Evolutionary conservation across 2,113 vertebrate species (phyloP).

Genomic region (Recurvirostra avosetta): DNA sequence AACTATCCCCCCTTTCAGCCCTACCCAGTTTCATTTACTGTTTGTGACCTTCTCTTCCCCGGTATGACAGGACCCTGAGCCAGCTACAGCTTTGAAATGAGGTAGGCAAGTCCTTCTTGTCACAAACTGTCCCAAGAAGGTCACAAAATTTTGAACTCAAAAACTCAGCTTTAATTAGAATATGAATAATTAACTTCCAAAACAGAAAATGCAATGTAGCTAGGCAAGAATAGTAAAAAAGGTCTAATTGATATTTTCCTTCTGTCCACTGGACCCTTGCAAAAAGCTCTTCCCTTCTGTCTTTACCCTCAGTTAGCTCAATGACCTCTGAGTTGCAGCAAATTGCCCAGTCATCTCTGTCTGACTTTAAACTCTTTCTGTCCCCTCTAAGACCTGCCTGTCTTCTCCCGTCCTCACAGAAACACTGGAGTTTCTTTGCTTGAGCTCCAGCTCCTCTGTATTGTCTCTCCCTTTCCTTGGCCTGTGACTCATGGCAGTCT

Average conservation of each 20-base stretch:
- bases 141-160: not conserved
- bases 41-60: not conserved
- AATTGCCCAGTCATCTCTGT: not conserved
- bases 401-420: not conserved
- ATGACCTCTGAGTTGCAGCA: not conserved
- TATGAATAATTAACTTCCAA: not conserved
- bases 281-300: not conserved
- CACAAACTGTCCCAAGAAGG: not conserved
- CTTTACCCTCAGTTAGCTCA: not conserved
- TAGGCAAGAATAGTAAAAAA: not conserved
- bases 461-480: not conserved
- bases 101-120: not conserved
- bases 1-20: not conserved
- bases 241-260: not conserved
- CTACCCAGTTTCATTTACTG: not conserved
- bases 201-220: not conserved
- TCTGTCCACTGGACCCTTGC: not conserved
- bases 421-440: not conserved
- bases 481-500: not conserved
- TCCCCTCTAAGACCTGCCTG: not conserved
- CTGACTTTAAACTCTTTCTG: not conserved
- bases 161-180: not conserved
- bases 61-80: not conserved
- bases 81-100: not conserved
- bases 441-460: not conserved